phyloP scores from a whole-genome alignment of 2,888 invertebrate species.

The Tenthredo notha region DNA sequence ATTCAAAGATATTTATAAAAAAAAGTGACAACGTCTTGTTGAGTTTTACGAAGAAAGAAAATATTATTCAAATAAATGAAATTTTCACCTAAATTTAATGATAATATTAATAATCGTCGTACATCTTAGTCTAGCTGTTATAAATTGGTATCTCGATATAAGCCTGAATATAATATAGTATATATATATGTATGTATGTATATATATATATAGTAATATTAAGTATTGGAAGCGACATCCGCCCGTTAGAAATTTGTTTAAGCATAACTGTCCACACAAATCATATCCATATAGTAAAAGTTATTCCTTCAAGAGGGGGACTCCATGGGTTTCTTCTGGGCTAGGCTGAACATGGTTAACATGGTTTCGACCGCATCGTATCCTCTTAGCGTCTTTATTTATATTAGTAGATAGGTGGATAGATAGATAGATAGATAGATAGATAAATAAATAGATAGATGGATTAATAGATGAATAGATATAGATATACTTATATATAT shows the following conservation, averaged over 20 bases:
- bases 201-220: background rate
- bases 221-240: background rate
- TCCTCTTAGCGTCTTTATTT: slow-evolving; percentile 31
- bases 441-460: too few relatives aligned
- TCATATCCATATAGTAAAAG: slow-evolving; percentile 19
- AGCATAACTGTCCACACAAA: slow-evolving; percentile 32
- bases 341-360: background rate
- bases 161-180: background rate
- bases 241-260: slow-evolving; percentile 30
- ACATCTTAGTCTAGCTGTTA: background rate
- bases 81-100: background rate
- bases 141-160: background rate
- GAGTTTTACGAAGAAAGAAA: too few relatives aligned
- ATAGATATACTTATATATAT: too few relatives aligned
- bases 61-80: too few relatives aligned
- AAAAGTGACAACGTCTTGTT: too few relatives aligned
- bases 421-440: background rate
- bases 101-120: background rate
- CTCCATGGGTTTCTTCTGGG: background rate
- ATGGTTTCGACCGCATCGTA: background rate
- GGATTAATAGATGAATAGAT: background rate
- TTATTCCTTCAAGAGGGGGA: background rate
- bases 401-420: background rate
- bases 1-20: too few relatives aligned
- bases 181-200: too few relatives aligned